Evolutionary conservation across 2,888 invertebrate species (phyloP), one percentile per base, ranked within the genome.

Genomic region (Pheosia gnoma): DNA sequence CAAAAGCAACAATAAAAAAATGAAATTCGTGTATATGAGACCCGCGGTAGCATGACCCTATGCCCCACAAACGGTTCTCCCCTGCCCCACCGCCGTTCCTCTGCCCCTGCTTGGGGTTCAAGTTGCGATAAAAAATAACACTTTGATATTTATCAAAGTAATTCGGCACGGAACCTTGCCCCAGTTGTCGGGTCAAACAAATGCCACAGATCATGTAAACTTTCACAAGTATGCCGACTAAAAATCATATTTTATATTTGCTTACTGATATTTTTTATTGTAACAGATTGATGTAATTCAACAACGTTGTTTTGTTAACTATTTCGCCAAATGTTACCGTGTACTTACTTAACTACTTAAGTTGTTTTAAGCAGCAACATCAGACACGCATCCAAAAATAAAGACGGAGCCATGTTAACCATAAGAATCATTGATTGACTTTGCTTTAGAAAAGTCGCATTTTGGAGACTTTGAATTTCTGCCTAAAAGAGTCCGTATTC

Each of bases 131-230:
- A 84, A 86, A 82, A 80, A 78, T 81, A 82, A 79, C 81, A 78
- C 75, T 77, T 80, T 83, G 89, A 88, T 89, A 85, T 85, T 82
- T 84, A 88, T 87, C 87, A 80, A 69, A 70, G 73, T 76, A 81
- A 83, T 81, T 82, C 70, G 67, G 73, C 61, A 39, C 68, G 62
- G 68, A 80, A 71, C 89, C 90, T 85, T 85, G 89, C 74, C 83
- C 89, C 76, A 78, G 82, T 86, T 89, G 82, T 83, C 68, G 72
- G 82, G 81, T 81, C 82, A 78, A 82, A 80, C 72, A 80, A 85
- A 88, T 82, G 79, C 77, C 76, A 77, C 25, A 25, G 25, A 25
- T 25, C 1, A 25, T 25, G 25, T 25, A 25, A 25, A 25, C 25
- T 25, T 25, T 25, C 25, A 25, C 2, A 25, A 25, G 2, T 25